Percentiles rank a stretch among this genome's conserved stretches.
These are phyloP conservation scores for Protonibea diacanthus DNA, from an alignment of 2,797 vertebrate genomes.

Conservation along the genomic window DNA sequence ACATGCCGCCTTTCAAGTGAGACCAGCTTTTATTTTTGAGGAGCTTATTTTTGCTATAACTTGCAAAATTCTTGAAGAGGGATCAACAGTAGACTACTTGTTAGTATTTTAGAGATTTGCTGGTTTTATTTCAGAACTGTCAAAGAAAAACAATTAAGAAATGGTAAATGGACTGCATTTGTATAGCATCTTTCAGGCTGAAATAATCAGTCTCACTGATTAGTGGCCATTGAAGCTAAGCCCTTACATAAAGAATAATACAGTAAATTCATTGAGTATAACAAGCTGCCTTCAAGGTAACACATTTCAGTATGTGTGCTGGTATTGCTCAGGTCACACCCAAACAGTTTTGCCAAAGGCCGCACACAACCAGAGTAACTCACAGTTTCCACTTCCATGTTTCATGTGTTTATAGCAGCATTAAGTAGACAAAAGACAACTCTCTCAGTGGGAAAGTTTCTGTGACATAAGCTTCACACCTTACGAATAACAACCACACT, in stretches of 20 bases:
- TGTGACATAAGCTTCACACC: slow-evolving; percentile 40
- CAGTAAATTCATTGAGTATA: neutral
- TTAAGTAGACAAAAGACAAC: slow-evolving; percentile 26
- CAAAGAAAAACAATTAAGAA: no score
- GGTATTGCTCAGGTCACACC: neutral
- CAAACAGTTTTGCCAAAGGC: slow-evolving; percentile 2
- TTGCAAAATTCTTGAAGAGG: neutral
- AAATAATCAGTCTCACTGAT: neutral
- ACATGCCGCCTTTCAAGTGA: slow-evolving; percentile 7
- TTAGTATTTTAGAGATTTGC: neutral
- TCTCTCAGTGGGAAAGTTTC: slow-evolving; percentile 24
- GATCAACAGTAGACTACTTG: neutral
- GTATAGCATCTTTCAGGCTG: neutral
- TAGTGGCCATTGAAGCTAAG: neutral
- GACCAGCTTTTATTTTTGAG: slow-evolving; percentile 15
- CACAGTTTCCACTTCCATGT: slow-evolving; percentile 51
- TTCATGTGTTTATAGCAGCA: slow-evolving; percentile 25
- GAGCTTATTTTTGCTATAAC: neutral
- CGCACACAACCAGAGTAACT: neutral
- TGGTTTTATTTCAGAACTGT: neutral
- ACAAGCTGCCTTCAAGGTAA: neutral
- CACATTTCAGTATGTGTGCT: neutral
- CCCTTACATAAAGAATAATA: neutral
- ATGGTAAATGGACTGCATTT: no score
- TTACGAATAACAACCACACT: neutral